These are phyloP conservation scores for Lampris incognitus DNA, from an alignment of 2,113 vertebrate genomes.

Conservation along the genomic window DNA sequence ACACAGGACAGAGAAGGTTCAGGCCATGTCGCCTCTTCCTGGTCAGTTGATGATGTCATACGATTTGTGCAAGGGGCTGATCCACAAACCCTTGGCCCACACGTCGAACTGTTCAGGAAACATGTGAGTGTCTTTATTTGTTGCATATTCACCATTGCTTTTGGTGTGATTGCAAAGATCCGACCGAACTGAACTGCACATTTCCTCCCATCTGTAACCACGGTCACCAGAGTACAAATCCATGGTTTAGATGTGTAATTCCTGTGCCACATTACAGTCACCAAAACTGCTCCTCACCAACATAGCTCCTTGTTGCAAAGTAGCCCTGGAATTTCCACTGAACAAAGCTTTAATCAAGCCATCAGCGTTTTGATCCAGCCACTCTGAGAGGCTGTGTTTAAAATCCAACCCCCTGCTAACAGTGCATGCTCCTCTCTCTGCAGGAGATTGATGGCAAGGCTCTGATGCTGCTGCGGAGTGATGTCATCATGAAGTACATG, in stretches of 20 bases:
- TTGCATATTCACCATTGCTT: not conserved
- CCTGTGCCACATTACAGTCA: not conserved
- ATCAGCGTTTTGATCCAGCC: not conserved
- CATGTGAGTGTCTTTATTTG: conserved; percentile 83
- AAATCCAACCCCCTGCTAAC: conserved; percentile 13
- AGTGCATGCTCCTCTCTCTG: conserved; percentile 24
- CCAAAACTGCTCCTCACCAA: not conserved
- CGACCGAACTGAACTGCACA: not conserved
- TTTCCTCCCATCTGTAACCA: not conserved
- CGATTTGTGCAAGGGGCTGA: conserved; percentile 92
- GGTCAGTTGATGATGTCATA: conserved; percentile 96
- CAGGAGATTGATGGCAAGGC: conserved; percentile 98
- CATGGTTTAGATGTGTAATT: not conserved
- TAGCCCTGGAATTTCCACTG: not conserved
- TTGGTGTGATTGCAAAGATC: not conserved
- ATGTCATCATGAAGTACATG: conserved; percentile 97
- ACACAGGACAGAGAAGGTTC: conserved; percentile 86
- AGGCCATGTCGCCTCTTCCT: conserved; percentile 84
- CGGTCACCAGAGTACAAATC: not conserved
- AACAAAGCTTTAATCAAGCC: not conserved
- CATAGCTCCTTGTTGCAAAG: not conserved
- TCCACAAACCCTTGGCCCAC: conserved; percentile 89
- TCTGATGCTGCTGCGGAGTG: conserved; percentile 90
- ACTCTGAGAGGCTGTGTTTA: conserved; percentile 13
- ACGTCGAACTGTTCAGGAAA: conserved; percentile 93